These are phyloP conservation scores for Elephantulus edwardii DNA, from an alignment of 2,113 vertebrate species.

Conservation along the genomic window DNA sequence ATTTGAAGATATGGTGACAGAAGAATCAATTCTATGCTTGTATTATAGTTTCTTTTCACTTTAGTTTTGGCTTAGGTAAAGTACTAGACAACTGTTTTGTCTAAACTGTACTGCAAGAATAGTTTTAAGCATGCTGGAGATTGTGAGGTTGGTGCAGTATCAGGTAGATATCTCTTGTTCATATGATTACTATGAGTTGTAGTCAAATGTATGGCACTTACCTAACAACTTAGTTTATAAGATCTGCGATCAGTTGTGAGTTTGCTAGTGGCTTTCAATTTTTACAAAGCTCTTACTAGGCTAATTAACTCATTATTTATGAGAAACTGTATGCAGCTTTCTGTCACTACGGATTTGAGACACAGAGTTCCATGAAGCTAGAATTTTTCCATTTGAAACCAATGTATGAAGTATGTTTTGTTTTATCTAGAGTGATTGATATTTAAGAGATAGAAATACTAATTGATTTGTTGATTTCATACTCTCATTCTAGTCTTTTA, in stretches of 20 bases:
- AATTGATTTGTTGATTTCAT: background rate
- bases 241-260: constrained; percentile 6
- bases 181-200: no score
- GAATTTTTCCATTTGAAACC: background rate
- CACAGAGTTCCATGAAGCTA: background rate
- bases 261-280: constrained; percentile 2
- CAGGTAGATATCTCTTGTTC: no score
- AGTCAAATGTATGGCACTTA: no score
- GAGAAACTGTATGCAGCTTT: background rate
- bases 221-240: constrained; percentile 20
- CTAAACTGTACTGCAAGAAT: background rate
- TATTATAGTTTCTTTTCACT: constrained; percentile 20
- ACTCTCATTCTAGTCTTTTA: background rate
- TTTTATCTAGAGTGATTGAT: background rate
- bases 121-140: no score
- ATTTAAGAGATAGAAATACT: background rate
- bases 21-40: background rate
- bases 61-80: constrained; percentile 57
- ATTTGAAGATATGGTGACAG: background rate
- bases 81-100: constrained; percentile 36
- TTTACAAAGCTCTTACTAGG: background rate
- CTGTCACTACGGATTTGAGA: background rate
- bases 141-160: no score
- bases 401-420: background rate
- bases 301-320: constrained; percentile 7